Evolutionary conservation across 2,888 invertebrate genomes (phyloP).

Genomic region (Spodoptera exigua): DNA sequence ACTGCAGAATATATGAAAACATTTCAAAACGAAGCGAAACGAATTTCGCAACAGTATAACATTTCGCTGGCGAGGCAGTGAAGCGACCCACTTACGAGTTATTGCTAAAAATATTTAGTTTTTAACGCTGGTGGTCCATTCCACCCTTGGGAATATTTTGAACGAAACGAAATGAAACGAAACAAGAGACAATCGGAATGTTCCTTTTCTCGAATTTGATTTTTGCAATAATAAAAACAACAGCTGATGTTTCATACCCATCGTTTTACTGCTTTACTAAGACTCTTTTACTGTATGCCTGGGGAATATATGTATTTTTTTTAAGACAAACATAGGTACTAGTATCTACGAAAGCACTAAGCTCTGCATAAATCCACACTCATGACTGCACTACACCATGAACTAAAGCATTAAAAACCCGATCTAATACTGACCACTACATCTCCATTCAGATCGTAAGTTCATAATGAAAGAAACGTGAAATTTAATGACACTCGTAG

Average conservation of each 20-base stretch:
- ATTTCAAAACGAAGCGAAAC: conserved; percentile 32
- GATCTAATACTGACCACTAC: too few relatives aligned
- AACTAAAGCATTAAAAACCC: too few relatives aligned
- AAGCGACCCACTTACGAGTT: conserved; percentile 45
- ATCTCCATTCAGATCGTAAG: conserved; percentile 45
- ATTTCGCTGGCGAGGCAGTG: conserved; percentile 51
- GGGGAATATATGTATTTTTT: too few relatives aligned
- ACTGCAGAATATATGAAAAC: conserved; percentile 15
- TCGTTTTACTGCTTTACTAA: too few relatives aligned
- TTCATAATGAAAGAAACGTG: conserved; percentile 27
- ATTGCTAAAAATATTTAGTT: conserved; percentile 50
- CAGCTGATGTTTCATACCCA: too few relatives aligned
- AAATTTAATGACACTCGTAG: conserved; percentile 44
- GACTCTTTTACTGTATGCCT: too few relatives aligned
- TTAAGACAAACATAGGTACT: too few relatives aligned
- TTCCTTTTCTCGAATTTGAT: neutral
- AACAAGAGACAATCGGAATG: neutral
- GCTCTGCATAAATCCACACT: neutral
- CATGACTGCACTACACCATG: conserved; percentile 3
- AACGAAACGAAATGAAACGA: conserved; percentile 23
- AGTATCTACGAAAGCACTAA: too few relatives aligned
- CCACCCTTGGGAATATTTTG: conserved; percentile 16
- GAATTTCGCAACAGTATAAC: conserved; percentile 50
- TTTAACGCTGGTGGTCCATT: conserved; percentile 46
- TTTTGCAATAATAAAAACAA: neutral